These are phyloP conservation scores for Anas platyrhynchos DNA, from an alignment of 2,113 vertebrate genomes.

Conservation along the genomic window DNA sequence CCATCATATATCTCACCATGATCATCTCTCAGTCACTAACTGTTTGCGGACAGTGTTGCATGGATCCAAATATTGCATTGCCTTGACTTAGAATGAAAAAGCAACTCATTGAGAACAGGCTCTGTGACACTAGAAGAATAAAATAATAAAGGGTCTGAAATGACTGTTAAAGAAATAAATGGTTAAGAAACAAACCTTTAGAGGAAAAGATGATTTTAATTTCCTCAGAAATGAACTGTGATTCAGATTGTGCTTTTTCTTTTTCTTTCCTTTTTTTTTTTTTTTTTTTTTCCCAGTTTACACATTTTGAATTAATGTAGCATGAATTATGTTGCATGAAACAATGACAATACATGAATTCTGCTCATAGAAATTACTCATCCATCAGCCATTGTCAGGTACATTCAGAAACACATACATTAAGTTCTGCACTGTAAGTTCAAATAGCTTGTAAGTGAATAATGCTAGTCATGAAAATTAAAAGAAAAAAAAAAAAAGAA, in stretches of 20 bases:
- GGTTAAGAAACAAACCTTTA: not conserved
- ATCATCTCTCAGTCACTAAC: not conserved
- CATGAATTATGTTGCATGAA: slow-evolving; percentile 40
- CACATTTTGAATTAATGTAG: slow-evolving; percentile 35
- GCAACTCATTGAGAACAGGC: not conserved
- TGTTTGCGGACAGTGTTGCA: not conserved
- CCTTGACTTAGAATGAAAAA: not conserved
- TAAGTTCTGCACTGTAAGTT: slow-evolving; percentile 16
- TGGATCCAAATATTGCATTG: not conserved
- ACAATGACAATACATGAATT: not conserved
- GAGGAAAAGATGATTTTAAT: not conserved
- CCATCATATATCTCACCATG: not conserved
- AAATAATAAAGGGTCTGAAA: not conserved
- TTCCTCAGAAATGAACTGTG: not conserved
- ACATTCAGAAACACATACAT: not conserved
- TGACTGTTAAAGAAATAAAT: not conserved
- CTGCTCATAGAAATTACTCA: slow-evolving; percentile 10
- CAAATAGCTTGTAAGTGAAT: not conserved
- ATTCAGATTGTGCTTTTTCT: not conserved
- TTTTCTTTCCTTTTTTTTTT: not conserved
- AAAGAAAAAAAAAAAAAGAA: not conserved
- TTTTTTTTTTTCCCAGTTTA: not conserved
- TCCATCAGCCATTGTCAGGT: slow-evolving; percentile 36
- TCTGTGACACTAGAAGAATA: not conserved
- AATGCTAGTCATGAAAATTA: not conserved